Conservation (phyloP, 2,113 vertebrate genomes). For the Poeciliopsis turrubarensis region DNA sequence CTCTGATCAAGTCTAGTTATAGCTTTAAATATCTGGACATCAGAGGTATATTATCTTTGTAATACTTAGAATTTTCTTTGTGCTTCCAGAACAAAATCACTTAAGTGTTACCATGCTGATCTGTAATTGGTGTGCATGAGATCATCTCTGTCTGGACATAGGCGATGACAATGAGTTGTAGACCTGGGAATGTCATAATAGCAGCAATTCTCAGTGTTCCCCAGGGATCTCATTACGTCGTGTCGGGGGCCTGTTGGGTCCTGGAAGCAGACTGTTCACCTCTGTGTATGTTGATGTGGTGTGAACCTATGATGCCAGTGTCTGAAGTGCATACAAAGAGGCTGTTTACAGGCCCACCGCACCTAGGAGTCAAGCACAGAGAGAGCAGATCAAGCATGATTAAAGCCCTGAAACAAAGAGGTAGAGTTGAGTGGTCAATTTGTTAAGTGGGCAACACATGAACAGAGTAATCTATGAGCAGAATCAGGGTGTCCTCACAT, state of each 20-base stretch:
- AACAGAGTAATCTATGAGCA: conserved; percentile 7
- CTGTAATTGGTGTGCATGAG: background rate
- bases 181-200: conserved; percentile 27
- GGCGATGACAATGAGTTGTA: conserved; percentile 34
- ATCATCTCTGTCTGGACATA: conserved; percentile 25
- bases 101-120: background rate
- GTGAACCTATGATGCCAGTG: conserved; percentile 35
- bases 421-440: conserved; percentile 51
- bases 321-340: conserved; percentile 69
- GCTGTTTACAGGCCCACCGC: conserved; percentile 62
- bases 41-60: background rate
- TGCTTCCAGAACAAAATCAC: background rate
- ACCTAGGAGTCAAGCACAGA: conserved; percentile 54
- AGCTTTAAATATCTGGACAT: background rate
- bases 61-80: background rate
- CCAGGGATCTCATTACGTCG: conserved; percentile 71
- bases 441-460: conserved; percentile 42
- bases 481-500: background rate
- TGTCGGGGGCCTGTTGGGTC: conserved; percentile 49
- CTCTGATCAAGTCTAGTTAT: no score
- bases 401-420: conserved; percentile 57
- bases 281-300: conserved; percentile 51
- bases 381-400: conserved; percentile 67
- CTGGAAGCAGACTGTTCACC: conserved; percentile 50
- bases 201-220: conserved; percentile 33